Evolutionary conservation across 2,113 vertebrate species (phyloP), one percentile per base, ranked within the genome.

Genomic region (Acanthisitta chloris): DNA sequence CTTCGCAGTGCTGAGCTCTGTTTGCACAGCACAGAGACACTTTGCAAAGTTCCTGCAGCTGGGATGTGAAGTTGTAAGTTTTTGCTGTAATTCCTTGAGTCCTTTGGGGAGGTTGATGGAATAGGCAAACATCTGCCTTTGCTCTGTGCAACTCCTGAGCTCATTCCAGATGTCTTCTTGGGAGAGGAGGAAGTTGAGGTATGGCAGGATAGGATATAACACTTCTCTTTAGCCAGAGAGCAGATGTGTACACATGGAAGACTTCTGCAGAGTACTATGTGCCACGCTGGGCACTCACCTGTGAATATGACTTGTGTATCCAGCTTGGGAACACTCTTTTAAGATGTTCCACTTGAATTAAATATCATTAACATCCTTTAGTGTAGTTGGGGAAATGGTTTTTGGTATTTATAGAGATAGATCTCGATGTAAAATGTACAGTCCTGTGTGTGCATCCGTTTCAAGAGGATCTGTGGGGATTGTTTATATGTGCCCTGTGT

Each of bases 1-100:
- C 43, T 70, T 31, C 77, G 18, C 69, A 26, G 34, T 38, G 64
- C 66, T 72, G 78, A 42, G 51, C 69, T 21, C 40, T 70, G 15
- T 28, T 55, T 14, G 26, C 20, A 26, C n/a, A 18, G 18, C 23
- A 21, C 34, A n/a, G 71, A 51, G 57, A 12, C 29, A n/a, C 67
- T 86, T 81, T 61, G 45, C n/a, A 5, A 55, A 34, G 19, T 52
- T 65, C 33, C 24, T 70, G 64, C 54, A 38, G 59, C 59, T 65
- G 42, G 6, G 3, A 2, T 64, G 16, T 21, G 7, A 34, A 31
- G 45, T 65, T 29, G 4, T 0, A 48, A 17, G 38, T 33, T 51
- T 34, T 28, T 77, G 29, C 42, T 88, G 36, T 69, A 61, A 57
- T 28, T 80, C 43, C 42, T 48, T 1, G 5, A 73, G 40, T 87